Conservation (phyloP, 2,888 invertebrate genomes). For the Corythucha ciliata region DNA sequence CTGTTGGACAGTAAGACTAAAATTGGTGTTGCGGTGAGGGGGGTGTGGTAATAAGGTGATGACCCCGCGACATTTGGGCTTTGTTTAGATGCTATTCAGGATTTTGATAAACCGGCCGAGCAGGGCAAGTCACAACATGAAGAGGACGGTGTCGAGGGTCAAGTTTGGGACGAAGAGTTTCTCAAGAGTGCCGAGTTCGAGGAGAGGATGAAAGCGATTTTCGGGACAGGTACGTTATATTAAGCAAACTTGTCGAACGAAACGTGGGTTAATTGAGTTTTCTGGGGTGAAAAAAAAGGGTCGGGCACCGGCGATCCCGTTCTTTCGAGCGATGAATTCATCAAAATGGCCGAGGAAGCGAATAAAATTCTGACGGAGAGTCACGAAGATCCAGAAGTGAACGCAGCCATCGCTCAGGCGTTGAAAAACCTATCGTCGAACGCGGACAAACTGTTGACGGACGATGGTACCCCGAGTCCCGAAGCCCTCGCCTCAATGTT, state of each 20-base stretch:
- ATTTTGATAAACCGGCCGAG: slow-evolving; percentile 23
- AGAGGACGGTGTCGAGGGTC: background rate
- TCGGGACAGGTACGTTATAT: slow-evolving; percentile 15
- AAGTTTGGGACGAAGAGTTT: slow-evolving; percentile 28
- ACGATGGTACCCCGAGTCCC: no score
- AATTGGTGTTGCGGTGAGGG: no score
- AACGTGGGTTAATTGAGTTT: background rate
- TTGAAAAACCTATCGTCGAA: slow-evolving; percentile 27
- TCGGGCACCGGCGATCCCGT: background rate
- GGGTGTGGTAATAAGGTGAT: no score
- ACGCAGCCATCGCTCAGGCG: slow-evolving; percentile 29
- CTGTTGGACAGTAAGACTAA: no score
- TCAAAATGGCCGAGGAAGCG: slow-evolving; percentile 30
- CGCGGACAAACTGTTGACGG: slow-evolving; percentile 22
- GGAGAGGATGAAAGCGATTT: slow-evolving; percentile 26
- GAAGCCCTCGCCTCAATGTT: slow-evolving; percentile 72
- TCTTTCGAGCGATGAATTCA: background rate
- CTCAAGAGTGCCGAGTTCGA: slow-evolving; percentile 26
- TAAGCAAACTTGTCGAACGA: background rate
- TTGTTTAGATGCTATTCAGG: slow-evolving; percentile 26
- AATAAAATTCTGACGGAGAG: slow-evolving; percentile 25
- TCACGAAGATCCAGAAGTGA: slow-evolving; percentile 27
- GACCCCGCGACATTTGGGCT: no score
- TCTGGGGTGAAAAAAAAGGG: background rate
- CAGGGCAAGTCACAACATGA: background rate